Base-by-base conservation (phyloP, 2,888 invertebrate genomes). In the Danaus chrysippus region DNA sequence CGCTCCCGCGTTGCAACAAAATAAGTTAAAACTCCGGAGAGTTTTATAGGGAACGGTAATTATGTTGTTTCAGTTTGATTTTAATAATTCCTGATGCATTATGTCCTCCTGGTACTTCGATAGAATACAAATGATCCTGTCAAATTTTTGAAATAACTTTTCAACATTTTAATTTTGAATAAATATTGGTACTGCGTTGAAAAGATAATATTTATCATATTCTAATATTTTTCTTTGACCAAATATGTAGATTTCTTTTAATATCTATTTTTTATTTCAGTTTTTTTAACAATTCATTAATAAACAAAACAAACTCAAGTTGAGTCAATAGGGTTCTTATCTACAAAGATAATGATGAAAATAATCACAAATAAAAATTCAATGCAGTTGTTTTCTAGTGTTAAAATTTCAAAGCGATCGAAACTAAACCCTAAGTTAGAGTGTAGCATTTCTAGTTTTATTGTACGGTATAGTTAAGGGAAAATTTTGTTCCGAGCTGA, bases 191-290 rank as follows among this genome's bases (percentile, higher is more conserved):
- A 15, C 10, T 3, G 46, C 8, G 9, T 46, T 56, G 61, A 13
- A 76, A 78, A 77, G 78, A 75, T 34, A 6, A 34, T 6, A 34
- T 34, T 34, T 0, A 34, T 34, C 8, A 0, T 8, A 8, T 34
- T 34, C 6, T 34, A 34, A 34, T 34, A 34, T 34, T 34, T 34
- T 34, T 34, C 0, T 34, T 34, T 3, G 6, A 6, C 2, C 23
- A 5, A 34, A 73, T 74, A 54, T 58, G 53, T 66, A 66, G 61
- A 65, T 56, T 66, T 63, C 56, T 63, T 44, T 44, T 53, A 55
- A 56, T 59, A 57, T 3, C 49, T 49, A 10, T 62, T 54, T 54
- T 54, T 61, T 62, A 70, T 69, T 70, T 58, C 69, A 59, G 64
- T 68, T 68, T 66, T 68, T 63, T 54, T 56, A n/a, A n/a, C 64